A percentile compares a stretch with the other conserved stretches of the same genome.
phyloP scores from a whole-genome alignment of 2,888 invertebrate genomes.

The Drosophila dives region DNA sequence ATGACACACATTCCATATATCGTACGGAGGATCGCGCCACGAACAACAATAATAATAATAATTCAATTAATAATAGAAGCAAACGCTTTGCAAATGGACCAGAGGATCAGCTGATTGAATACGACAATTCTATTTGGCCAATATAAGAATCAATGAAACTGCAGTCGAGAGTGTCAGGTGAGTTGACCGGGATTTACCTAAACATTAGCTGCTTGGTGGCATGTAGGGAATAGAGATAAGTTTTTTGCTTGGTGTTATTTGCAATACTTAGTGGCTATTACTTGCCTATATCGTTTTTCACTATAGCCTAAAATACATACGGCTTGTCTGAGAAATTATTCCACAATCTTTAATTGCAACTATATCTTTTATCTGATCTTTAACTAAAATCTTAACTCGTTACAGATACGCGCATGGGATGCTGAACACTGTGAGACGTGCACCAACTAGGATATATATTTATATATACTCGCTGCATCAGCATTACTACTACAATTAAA shows the following conservation, averaged over 20 bases:
- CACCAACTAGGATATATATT: conserved; percentile 31
- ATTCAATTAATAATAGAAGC: conserved; percentile 14
- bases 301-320: not conserved
- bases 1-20: conserved; percentile 55
- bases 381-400: conserved; percentile 42
- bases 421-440: conserved; percentile 50
- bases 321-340: not conserved
- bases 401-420: conserved; percentile 93
- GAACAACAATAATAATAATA: conserved; percentile 2
- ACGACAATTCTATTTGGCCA: conserved; percentile 96
- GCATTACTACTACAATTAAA: conserved; percentile 52
- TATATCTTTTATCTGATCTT: not conserved
- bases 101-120: conserved; percentile 82
- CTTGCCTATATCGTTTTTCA: too few relatives aligned
- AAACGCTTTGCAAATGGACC: conserved; percentile 72
- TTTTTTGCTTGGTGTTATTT: not conserved
- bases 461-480: conserved; percentile 38
- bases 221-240: not conserved
- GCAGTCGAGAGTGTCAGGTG: conserved; percentile 96
- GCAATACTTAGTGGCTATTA: not conserved
- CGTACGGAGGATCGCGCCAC: conserved; percentile 22
- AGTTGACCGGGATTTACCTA: not conserved
- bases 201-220: not conserved
- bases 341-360: not conserved
- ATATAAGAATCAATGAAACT: conserved; percentile 97